Conservation (phyloP, 1,140 invertebrate genomes). For the Sipha flava region DNA sequence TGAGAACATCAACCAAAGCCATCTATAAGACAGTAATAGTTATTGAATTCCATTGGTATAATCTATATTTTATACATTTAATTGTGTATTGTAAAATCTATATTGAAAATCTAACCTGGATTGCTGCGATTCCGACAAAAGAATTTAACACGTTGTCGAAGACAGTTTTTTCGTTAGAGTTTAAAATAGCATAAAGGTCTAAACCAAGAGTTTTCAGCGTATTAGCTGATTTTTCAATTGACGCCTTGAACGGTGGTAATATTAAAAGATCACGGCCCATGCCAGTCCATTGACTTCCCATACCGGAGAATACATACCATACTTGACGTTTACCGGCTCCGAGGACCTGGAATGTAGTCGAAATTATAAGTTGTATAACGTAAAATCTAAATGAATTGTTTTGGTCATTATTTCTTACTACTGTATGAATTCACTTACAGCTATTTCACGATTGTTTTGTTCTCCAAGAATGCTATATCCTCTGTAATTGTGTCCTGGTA, state of each 20-base stretch:
- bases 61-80: too few relatives aligned
- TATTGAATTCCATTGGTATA: background rate
- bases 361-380: too few relatives aligned
- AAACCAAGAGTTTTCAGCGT: constrained; percentile 43
- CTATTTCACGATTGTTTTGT: background rate
- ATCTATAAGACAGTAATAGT: constrained; percentile 53
- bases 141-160: constrained; percentile 50
- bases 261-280: constrained; percentile 53
- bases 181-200: constrained; percentile 50
- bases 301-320: constrained; percentile 58
- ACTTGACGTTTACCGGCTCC: constrained; percentile 49
- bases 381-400: too few relatives aligned
- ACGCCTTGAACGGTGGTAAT: constrained; percentile 48
- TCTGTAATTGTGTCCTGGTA: constrained; percentile 45
- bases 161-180: constrained; percentile 45
- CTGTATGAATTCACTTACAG: background rate
- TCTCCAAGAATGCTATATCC: constrained; percentile 46
- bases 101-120: constrained; percentile 53
- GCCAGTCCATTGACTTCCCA: constrained; percentile 59
- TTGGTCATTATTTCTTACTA: too few relatives aligned
- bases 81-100: background rate
- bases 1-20: constrained; percentile 69
- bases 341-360: constrained; percentile 44
- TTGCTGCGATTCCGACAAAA: constrained; percentile 64
- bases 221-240: constrained; percentile 45